A percentile compares a stretch with the other conserved stretches of the same genome.
phyloP scores from a whole-genome alignment of 2,797 vertebrate species.

The Euthynnus affinis region DNA sequence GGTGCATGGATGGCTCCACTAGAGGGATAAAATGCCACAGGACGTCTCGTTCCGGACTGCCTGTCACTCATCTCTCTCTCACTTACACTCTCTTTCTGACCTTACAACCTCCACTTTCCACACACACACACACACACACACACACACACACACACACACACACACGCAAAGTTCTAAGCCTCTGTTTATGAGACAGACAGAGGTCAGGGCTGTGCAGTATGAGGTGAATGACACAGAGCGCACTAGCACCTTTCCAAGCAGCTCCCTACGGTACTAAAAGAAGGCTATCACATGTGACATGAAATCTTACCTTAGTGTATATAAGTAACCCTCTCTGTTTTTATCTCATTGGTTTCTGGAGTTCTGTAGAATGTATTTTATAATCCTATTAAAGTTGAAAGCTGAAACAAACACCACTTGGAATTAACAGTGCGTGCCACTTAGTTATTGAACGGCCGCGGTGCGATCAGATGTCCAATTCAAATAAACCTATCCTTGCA shows the following conservation, averaged over 20 bases:
- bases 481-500: slow-evolving; percentile 66
- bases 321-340: neutral
- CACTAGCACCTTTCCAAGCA: slow-evolving; percentile 25
- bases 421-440: slow-evolving; percentile 58
- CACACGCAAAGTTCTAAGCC: slow-evolving; percentile 23
- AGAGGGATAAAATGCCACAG: slow-evolving; percentile 37
- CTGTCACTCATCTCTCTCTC: slow-evolving; percentile 46
- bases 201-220: slow-evolving; percentile 37
- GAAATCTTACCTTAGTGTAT: slow-evolving; percentile 25
- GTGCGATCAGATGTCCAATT: slow-evolving; percentile 60
- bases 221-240: slow-evolving; percentile 35
- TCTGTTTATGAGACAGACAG: slow-evolving; percentile 49
- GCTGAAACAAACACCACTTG: slow-evolving; percentile 59
- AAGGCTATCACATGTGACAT: neutral
- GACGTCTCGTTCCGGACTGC: neutral
- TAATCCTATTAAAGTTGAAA: slow-evolving; percentile 60
- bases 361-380: slow-evolving; percentile 35
- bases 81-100: slow-evolving; percentile 51
- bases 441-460: slow-evolving; percentile 37
- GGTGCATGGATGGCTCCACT: neutral
- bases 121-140: slow-evolving; percentile 3
- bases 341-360: slow-evolving; percentile 10
- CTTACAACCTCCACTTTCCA: slow-evolving; percentile 6
- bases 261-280: slow-evolving; percentile 13
- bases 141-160: neutral